Conservation (phyloP, 2,113 vertebrate species). For the Heptranchias perlo region DNA sequence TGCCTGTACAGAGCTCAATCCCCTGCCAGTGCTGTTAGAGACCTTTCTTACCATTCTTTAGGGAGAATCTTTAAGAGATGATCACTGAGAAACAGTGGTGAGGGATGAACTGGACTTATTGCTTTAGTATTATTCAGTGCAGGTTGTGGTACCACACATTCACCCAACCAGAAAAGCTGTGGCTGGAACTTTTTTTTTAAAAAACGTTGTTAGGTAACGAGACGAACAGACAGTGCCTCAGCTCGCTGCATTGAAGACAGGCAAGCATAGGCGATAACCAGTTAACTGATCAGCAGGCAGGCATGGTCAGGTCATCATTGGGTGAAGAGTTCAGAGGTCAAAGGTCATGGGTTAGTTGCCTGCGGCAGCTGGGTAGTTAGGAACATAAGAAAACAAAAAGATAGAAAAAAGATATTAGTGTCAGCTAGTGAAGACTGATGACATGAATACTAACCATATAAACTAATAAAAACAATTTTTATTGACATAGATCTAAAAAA, state of each 20-base stretch:
- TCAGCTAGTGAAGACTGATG: slow-evolving; percentile 76
- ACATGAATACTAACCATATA: slow-evolving; percentile 49
- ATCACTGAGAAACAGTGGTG: slow-evolving; percentile 49
- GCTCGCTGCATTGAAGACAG: slow-evolving; percentile 66
- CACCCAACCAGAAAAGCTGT: slow-evolving; percentile 52
- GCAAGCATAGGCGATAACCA: slow-evolving; percentile 79
- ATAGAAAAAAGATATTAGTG: slow-evolving; percentile 72
- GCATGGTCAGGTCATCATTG: slow-evolving; percentile 78
- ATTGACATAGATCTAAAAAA: slow-evolving; percentile 27
- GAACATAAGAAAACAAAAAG: slow-evolving; percentile 64
- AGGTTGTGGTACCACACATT: slow-evolving; percentile 60
- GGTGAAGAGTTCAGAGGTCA: slow-evolving; percentile 81
- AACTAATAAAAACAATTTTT: slow-evolving; percentile 32
- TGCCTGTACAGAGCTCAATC: slow-evolving; percentile 40
- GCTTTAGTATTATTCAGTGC: slow-evolving; percentile 68
- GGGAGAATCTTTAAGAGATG: slow-evolving; percentile 44
- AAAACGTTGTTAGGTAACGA: slow-evolving; percentile 62
- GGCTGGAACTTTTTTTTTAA: slow-evolving; percentile 49
- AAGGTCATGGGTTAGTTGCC: slow-evolving; percentile 82
- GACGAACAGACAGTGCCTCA: slow-evolving; percentile 58
- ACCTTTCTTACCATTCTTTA: slow-evolving; percentile 45
- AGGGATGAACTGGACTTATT: slow-evolving; percentile 56
- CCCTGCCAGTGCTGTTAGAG: slow-evolving; percentile 45
- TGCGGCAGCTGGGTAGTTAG: slow-evolving; percentile 80
- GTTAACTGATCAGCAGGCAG: slow-evolving; percentile 80